phyloP scores from a whole-genome alignment of 23 tunicate genomes.

The Halocynthia roretzi region DNA sequence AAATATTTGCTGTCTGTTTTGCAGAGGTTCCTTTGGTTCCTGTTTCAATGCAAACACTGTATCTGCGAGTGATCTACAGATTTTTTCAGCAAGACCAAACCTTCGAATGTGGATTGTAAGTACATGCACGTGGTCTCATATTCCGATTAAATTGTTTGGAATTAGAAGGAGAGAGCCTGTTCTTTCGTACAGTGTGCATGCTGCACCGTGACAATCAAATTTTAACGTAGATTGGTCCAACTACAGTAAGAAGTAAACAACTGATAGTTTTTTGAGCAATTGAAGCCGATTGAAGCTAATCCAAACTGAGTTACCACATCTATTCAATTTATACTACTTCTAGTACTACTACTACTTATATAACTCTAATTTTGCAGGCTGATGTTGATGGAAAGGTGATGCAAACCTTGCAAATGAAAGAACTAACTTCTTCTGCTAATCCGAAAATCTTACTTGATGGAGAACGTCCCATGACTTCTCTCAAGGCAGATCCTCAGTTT shows the following conservation, averaged over 20 bases:
- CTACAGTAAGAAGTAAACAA: too few species aligned
- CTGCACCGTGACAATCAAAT: too few species aligned
- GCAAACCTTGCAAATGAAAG: conserved; percentile 30
- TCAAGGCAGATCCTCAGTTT: conserved; percentile 8
- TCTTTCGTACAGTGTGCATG: too few species aligned
- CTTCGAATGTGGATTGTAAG: conserved; percentile 34
- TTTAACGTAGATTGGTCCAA: too few species aligned
- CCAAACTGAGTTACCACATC: too few species aligned
- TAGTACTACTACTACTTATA: too few species aligned
- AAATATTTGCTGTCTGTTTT: not conserved
- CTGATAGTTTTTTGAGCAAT: too few species aligned
- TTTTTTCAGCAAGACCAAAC: conserved; percentile 35
- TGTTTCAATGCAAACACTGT: conserved; percentile 36
- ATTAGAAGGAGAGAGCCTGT: not conserved
- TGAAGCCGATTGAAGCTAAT: too few species aligned
- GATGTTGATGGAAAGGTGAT: conserved; percentile 26
- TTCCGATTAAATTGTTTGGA: not conserved
- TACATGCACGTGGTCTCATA: not conserved
- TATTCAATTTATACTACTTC: too few species aligned
- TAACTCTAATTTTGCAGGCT: conserved; percentile 15
- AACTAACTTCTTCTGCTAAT: not conserved
- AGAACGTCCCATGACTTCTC: too few species aligned
- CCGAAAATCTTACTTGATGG: conserved; percentile 3
- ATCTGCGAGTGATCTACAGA: conserved; percentile 10
- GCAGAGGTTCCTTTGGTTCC: conserved; percentile 38